phyloP scores from a whole-genome alignment of 1,140 invertebrate genomes.

The Euwallacea fornicatus region DNA sequence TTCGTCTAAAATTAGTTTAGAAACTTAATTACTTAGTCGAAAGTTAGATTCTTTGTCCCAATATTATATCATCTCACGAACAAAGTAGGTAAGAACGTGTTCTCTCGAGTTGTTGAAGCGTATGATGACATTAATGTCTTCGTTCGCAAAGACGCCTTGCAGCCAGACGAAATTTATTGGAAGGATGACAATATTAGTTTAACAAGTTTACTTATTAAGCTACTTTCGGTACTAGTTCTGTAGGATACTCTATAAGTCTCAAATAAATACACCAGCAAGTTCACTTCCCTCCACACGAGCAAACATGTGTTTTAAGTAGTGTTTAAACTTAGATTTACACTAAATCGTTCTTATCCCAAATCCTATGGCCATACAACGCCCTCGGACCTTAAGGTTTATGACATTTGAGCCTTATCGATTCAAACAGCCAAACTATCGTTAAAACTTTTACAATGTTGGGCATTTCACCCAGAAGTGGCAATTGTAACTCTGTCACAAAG shows the following conservation, averaged over 20 bases:
- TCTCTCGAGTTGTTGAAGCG: constrained; percentile 14
- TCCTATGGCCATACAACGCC: no score
- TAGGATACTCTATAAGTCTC: no score
- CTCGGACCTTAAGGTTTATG: neutral
- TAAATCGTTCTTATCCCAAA: no score
- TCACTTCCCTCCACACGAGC: no score
- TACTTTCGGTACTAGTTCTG: neutral
- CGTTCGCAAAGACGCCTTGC: neutral
- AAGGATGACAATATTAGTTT: constrained; percentile 1
- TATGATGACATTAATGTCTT: constrained; percentile 17
- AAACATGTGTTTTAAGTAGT: no score
- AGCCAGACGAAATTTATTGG: constrained; percentile 1
- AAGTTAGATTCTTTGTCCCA: constrained; percentile 16
- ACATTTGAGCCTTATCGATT: constrained; percentile 4
- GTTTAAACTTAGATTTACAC: no score
- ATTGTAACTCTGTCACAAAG: constrained; percentile 16
- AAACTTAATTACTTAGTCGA: constrained; percentile 18
- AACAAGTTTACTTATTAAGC: neutral
- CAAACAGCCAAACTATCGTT: constrained; percentile 10
- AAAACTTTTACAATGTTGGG: constrained; percentile 11
- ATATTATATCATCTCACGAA: constrained; percentile 16
- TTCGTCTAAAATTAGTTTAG: constrained; percentile 19
- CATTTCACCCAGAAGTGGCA: constrained; percentile 11
- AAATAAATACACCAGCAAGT: no score
- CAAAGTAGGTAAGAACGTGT: constrained; percentile 17